Evolutionary conservation across 2,113 vertebrate genomes (phyloP), one percentile per base, ranked within the genome.

Genomic region (Holacanthus passer): DNA sequence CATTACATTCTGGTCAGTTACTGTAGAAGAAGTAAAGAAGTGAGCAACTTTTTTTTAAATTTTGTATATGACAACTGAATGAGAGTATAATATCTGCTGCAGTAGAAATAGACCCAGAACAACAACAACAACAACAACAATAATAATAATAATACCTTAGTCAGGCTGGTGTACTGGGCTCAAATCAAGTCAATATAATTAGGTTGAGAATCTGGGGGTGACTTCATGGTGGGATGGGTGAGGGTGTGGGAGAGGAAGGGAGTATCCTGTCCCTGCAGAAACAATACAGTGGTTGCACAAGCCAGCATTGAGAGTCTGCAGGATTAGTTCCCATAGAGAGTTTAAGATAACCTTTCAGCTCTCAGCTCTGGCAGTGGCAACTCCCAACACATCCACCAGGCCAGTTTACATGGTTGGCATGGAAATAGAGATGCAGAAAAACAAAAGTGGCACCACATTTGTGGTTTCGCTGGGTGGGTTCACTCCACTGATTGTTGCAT

Each of bases 241-340:
- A 76, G 64, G 45, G 59, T 88, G 86, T 83, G 76, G 73, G 60
- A 87, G 67, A 91, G 91, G 90, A 90, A 91, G 88, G 85, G 87
- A 82, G 85, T 67, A 72, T 79, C 75, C 84, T 74, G 68, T 88
- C 87, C 39, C 56, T 77, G 62, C 16, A 80, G 66, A 76, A 83
- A 88, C 84, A 90, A 87, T 31, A 79, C 79, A 87, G 74, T 74
- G 55, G 82, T 31, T 64, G 69, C 37, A 71, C 73, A 53, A n/a
- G 47, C 48, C 77, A 35, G 47, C 32, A 67, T 29, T 47, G 69
- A 88, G 75, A 47, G 60, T 78, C n/a, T 82, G 60, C 41, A 56
- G 79, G 78, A 83, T 78, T 62, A 72, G 79, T 85, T 90, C 76
- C 83, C 76, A 84, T 53, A 62, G 58, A 73, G 59, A 60, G 48